Evolutionary conservation across 2,797 vertebrate genomes (phyloP).

Genomic region (Sciaenops ocellatus): DNA sequence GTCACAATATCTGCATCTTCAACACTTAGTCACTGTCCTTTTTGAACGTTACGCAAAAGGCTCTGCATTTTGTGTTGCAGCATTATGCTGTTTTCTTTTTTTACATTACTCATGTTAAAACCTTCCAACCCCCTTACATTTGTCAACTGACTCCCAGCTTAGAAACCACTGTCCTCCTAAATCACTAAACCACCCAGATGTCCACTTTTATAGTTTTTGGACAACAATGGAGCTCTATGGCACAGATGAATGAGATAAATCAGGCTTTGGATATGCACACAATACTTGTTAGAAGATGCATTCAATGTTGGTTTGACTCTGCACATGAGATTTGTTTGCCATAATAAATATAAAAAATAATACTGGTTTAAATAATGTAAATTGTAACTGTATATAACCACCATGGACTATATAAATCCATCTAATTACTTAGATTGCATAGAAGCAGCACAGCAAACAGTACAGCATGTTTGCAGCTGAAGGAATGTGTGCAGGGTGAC

Average conservation of each 20-base stretch:
- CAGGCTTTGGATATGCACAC: background rate
- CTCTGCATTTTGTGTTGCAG: background rate
- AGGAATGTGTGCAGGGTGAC: conserved; percentile 3
- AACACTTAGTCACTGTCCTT: too few relatives aligned
- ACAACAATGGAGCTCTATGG: background rate
- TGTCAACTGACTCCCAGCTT: background rate
- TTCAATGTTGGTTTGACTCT: background rate
- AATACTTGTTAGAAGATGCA: background rate
- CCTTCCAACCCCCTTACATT: background rate
- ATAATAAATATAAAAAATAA: background rate
- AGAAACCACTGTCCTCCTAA: background rate
- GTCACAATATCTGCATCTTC: too few relatives aligned
- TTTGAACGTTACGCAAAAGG: background rate
- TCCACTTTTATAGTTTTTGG: background rate
- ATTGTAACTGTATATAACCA: background rate
- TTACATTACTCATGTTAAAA: background rate
- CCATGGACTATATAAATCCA: background rate
- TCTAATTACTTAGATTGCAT: background rate
- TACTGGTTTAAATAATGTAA: background rate
- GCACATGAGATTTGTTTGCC: background rate
- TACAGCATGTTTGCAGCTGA: conserved; percentile 18
- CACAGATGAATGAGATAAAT: background rate
- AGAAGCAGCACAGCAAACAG: background rate
- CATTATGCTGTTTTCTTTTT: background rate
- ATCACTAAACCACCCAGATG: background rate